Conservation (phyloP, 2,888 invertebrate genomes). For the Oscheius sp. region DNA sequence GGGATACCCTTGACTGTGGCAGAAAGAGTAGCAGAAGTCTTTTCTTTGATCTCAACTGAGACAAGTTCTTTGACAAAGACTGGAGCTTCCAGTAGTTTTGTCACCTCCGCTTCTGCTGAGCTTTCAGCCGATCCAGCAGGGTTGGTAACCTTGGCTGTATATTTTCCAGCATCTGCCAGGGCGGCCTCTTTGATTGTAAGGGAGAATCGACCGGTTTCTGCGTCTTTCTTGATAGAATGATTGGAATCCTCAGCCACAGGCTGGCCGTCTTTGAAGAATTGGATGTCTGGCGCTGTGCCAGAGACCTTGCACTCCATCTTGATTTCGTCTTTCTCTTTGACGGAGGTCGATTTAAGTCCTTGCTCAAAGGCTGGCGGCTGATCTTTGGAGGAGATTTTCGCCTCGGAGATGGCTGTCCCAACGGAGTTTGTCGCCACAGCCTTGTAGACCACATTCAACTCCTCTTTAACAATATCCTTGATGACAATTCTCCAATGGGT, state of each 20-base stretch:
- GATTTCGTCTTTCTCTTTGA: slow-evolving; percentile 80
- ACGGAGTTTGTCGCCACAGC: slow-evolving; percentile 83
- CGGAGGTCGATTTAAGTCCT: slow-evolving; percentile 76
- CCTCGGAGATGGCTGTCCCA: slow-evolving; percentile 63
- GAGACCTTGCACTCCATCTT: slow-evolving; percentile 79
- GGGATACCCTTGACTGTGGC: slow-evolving; percentile 60
- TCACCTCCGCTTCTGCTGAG: slow-evolving; percentile 45
- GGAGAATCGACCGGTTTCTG: slow-evolving; percentile 75
- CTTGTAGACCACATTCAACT: slow-evolving; percentile 46
- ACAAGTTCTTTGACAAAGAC: slow-evolving; percentile 51
- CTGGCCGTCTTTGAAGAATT: slow-evolving; percentile 85
- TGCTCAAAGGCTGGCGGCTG: slow-evolving; percentile 75
- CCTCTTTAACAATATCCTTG: slow-evolving; percentile 59
- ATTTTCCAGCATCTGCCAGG: slow-evolving; percentile 49
- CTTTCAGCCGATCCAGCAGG: slow-evolving; percentile 50
- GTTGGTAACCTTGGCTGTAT: slow-evolving; percentile 52
- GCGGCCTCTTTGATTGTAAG: slow-evolving; percentile 48
- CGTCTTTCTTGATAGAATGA: slow-evolving; percentile 47
- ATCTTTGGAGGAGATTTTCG: slow-evolving; percentile 50
- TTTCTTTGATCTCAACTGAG: slow-evolving; percentile 48
- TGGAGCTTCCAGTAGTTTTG: slow-evolving; percentile 36
- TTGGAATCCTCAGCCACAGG: slow-evolving; percentile 73
- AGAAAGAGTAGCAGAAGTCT: slow-evolving; percentile 49
- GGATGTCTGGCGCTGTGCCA: slow-evolving; percentile 86
- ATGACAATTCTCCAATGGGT: slow-evolving; percentile 71